Conservation (phyloP, 2,113 vertebrate genomes). For the Typhlomys cinereus region DNA sequence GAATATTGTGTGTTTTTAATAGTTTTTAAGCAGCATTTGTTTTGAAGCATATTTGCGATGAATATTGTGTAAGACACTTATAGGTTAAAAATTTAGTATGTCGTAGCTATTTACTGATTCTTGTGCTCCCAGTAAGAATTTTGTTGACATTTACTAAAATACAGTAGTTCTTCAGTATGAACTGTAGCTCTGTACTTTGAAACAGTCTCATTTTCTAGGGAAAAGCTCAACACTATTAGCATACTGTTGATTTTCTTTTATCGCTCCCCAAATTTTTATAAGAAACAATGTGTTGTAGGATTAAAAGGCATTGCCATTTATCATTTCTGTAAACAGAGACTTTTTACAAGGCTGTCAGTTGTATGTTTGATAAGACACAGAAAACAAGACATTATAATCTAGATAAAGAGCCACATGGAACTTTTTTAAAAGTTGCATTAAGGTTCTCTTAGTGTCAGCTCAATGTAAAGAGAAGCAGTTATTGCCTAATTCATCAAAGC, state of each 20-base stretch:
- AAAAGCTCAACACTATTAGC: conserved; percentile 27
- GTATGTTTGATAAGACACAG: conserved; percentile 1
- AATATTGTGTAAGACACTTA: neutral
- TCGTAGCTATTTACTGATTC: neutral
- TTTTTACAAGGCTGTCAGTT: conserved; percentile 3
- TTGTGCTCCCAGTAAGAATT: neutral
- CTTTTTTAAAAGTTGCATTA: neutral
- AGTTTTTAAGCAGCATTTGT: conserved; percentile 24
- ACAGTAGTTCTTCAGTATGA: neutral
- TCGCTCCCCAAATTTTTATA: conserved; percentile 12
- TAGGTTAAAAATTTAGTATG: neutral
- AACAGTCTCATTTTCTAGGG: neutral
- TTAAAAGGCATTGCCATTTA: conserved; percentile 50
- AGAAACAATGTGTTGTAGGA: neutral
- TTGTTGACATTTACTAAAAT: neutral
- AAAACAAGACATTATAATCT: conserved; percentile 38
- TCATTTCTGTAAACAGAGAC: conserved; percentile 39
- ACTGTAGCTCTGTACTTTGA: conserved; percentile 10
- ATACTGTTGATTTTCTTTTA: conserved; percentile 23
- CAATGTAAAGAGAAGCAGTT: conserved; percentile 35
- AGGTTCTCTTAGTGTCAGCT: conserved; percentile 20
- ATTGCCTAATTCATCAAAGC: conserved; percentile 8
- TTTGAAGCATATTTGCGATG: neutral
- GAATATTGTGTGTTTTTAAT: conserved; percentile 16
- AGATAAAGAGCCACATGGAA: neutral